Conservation (phyloP, 2,888 invertebrate genomes). For the Psococerastis gibbosa region DNA sequence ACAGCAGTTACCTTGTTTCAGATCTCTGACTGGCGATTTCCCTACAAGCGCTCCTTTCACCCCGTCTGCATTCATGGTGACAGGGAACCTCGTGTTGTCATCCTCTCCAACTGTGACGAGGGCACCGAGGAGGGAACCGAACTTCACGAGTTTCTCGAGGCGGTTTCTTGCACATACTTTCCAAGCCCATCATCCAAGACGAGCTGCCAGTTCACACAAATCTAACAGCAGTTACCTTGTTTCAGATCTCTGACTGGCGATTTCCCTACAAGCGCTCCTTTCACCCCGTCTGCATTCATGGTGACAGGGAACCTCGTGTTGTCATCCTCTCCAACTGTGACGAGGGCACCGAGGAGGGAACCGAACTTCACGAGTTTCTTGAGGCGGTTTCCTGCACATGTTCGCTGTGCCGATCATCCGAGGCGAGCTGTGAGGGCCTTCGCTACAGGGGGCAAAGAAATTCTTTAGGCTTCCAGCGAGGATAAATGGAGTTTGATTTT, state of each 20-base stretch:
- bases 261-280: conserved; percentile 72
- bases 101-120: conserved; percentile 54
- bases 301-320: conserved; percentile 41
- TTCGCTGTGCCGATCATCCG: conserved; percentile 42
- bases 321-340: conserved; percentile 55
- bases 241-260: conserved; percentile 66
- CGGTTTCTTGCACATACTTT: conserved; percentile 54
- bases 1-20: too few relatives aligned
- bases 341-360: conserved; percentile 45
- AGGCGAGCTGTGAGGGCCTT: conserved; percentile 50
- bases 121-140: conserved; percentile 48
- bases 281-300: conserved; percentile 73
- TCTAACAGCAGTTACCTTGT: too few relatives aligned
- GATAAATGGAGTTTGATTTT: too few relatives aligned
- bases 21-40: conserved; percentile 77
- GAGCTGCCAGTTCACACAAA: conserved; percentile 54
- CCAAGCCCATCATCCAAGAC: conserved; percentile 46
- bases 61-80: conserved; percentile 69
- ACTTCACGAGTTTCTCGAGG: conserved; percentile 58
- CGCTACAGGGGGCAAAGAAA: conserved; percentile 28
- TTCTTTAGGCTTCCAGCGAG: conserved; percentile 2
- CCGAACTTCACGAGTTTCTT: conserved; percentile 53
- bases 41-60: conserved; percentile 67
- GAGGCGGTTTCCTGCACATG: conserved; percentile 65
- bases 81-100: conserved; percentile 40